Percentiles rank a stretch among this genome's conserved stretches.
phyloP scores from a whole-genome alignment of 2,113 vertebrate species.

The Limanda limanda region DNA sequence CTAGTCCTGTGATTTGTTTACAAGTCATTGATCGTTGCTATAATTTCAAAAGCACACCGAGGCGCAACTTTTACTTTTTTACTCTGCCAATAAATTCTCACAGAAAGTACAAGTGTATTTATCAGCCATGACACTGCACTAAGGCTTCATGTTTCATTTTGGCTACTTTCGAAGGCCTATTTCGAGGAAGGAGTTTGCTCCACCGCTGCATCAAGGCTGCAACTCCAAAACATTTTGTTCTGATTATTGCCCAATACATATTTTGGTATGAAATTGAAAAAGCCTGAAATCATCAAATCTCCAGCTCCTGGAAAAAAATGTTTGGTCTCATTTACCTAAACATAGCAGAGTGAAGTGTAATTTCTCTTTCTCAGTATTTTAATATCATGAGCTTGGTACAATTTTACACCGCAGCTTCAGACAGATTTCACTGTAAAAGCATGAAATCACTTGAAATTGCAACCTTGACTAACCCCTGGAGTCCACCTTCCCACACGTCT shows the following conservation, averaged over 20 bases:
- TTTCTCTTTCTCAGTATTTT: conserved; percentile 45
- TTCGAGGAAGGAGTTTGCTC: conserved; percentile 41
- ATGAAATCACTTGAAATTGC: conserved; percentile 55
- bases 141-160: conserved; percentile 47
- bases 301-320: neutral
- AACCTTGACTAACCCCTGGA: conserved; percentile 29
- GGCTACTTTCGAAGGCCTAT: conserved; percentile 24
- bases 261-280: conserved; percentile 29
- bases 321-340: conserved; percentile 39
- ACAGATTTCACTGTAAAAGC: conserved; percentile 46
- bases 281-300: neutral
- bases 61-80: neutral
- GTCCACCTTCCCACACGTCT: conserved; percentile 28
- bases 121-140: conserved; percentile 45
- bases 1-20: neutral
- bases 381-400: conserved; percentile 33
- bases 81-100: conserved; percentile 10
- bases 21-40: neutral
- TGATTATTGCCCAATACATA: conserved; percentile 15
- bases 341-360: conserved; percentile 12
- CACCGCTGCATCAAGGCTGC: conserved; percentile 33
- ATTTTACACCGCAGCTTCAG: conserved; percentile 38
- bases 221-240: conserved; percentile 39
- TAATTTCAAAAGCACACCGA: neutral
- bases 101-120: conserved; percentile 43